These are phyloP conservation scores for Sinopyrophorus schimmeli DNA, from an alignment of 2,888 invertebrate genomes.

Conservation along the genomic window DNA sequence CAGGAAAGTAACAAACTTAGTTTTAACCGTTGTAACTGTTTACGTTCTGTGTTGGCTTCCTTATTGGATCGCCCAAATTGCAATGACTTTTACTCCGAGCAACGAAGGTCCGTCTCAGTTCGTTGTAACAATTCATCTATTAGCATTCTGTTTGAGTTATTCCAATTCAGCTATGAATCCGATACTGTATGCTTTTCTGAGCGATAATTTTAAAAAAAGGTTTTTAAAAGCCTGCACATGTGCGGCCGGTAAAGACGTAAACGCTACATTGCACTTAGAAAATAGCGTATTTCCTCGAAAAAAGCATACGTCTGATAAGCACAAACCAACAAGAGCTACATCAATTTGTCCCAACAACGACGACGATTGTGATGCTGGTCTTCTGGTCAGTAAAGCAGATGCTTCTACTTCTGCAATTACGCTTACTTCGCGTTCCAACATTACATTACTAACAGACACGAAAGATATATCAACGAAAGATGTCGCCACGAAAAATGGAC, in stretches of 20 bases:
- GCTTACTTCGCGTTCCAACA: constrained; percentile 60
- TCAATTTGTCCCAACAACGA: constrained; percentile 52
- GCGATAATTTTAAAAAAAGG: constrained; percentile 94
- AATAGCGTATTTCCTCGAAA: constrained; percentile 78
- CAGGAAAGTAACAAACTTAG: constrained; percentile 88
- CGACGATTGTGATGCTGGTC: constrained; percentile 59
- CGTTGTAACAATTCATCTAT: constrained; percentile 77
- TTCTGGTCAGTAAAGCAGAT: constrained; percentile 57
- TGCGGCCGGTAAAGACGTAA: constrained; percentile 82
- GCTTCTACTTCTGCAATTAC: constrained; percentile 61
- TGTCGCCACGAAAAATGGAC: constrained; percentile 40
- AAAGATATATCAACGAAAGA: constrained; percentile 30
- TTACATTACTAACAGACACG: constrained; percentile 44
- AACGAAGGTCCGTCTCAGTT: constrained; percentile 52
- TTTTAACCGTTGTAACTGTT: constrained; percentile 87
- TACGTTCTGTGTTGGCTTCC: constrained; percentile 92
- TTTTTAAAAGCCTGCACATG: constrained; percentile 92
- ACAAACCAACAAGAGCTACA: constrained; percentile 47
- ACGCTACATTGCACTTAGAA: constrained; percentile 83
- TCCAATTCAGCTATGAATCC: constrained; percentile 94
- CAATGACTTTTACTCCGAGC: constrained; percentile 69
- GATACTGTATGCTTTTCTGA: constrained; percentile 87
- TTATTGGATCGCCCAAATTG: constrained; percentile 89
- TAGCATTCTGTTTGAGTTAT: constrained; percentile 84
- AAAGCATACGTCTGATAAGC: constrained; percentile 47